Evolutionary conservation across 2,888 invertebrate genomes (phyloP), one percentile per base, ranked within the genome.

Genomic region (Sarcophaga subvicina): DNA sequence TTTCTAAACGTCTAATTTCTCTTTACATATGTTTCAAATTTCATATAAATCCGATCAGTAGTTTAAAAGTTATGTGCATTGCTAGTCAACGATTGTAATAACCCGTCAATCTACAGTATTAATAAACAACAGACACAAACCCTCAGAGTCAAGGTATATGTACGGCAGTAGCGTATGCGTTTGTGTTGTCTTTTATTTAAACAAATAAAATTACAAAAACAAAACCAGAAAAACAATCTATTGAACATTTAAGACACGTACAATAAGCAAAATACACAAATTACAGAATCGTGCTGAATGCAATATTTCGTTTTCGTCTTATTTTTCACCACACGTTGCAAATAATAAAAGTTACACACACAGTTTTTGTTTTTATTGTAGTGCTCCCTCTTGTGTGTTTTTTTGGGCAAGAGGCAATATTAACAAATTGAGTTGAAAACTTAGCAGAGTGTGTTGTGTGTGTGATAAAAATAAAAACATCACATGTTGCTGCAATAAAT

Each of bases 241-340:
- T 82, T 82, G 66, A 67, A 63, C 78, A 88, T 88, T 83, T 88
- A 84, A 85, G 88, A 87, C 89, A 89, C 89, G 89, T 89, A 89
- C 85, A 86, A 82, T 86, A 87, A 88, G 83, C 83, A 87, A 89
- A 54, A 88, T 88, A 88, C 88, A 89, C 89, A 89, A 89, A 89
- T 89, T 89, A 86, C 89, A 86, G 88, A 89, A 89, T 89, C 89
- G 89, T 89, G 89, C 89, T 86, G 64, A 83, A 83, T 83, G 83
- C 75, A 87, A 45, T 78, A 37, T 60, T 60, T 60, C 37, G 47
- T 14, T 80, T 60, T 17, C 59, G 20, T 76, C 72, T 59, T 80
- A 66, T 72, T 76, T 76, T 80, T 80, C 76, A 20, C n/a, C 45
- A 79, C 71, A 79, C 71, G 76, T 80, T 79, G 71, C 79, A 80